Evolutionary conservation across 2,888 invertebrate genomes (phyloP).

Genomic region (Volucella zonaria): DNA sequence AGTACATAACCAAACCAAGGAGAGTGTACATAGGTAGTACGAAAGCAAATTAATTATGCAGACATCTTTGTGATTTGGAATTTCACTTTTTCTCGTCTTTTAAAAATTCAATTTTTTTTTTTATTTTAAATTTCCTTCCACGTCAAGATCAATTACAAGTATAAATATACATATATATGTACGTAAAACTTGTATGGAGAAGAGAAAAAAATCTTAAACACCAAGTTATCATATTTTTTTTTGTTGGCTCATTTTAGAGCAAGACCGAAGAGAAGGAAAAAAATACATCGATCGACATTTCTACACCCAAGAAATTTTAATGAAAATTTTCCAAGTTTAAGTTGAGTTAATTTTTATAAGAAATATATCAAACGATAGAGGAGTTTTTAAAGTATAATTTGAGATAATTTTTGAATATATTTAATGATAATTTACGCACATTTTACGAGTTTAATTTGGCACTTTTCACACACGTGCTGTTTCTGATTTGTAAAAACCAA

Average conservation of each 20-base stretch:
- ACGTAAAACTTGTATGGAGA: conserved; percentile 27
- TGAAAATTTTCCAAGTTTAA: conserved; percentile 6
- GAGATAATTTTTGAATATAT: conserved; percentile 53
- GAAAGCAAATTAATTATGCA: conserved; percentile 68
- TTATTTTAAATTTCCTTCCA: conserved; percentile 31
- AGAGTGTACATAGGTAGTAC: conserved; percentile 61
- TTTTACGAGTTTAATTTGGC: conserved; percentile 82
- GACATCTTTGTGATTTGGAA: conserved; percentile 41
- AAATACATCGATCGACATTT: conserved; percentile 73
- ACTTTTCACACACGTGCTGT: conserved; percentile 83
- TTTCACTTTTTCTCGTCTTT: conserved; percentile 21
- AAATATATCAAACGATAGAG: conserved; percentile 45
- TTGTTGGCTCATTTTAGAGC: conserved; percentile 60
- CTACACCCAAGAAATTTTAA: conserved; percentile 57
- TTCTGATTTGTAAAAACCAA: conserved; percentile 82
- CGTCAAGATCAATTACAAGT: conserved; percentile 50
- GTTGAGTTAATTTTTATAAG: background rate
- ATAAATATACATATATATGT: conserved; percentile 10
- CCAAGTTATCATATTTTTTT: conserved; percentile 37
- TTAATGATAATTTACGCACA: conserved; percentile 80
- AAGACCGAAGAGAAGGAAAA: conserved; percentile 52
- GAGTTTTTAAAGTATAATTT: conserved; percentile 61
- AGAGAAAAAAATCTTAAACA: conserved; percentile 46
- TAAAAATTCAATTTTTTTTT: conserved; percentile 31
- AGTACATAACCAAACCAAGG: conserved; percentile 45